Evolutionary conservation across 2,888 invertebrate genomes (phyloP).

Genomic region (Cantharis rustica): DNA sequence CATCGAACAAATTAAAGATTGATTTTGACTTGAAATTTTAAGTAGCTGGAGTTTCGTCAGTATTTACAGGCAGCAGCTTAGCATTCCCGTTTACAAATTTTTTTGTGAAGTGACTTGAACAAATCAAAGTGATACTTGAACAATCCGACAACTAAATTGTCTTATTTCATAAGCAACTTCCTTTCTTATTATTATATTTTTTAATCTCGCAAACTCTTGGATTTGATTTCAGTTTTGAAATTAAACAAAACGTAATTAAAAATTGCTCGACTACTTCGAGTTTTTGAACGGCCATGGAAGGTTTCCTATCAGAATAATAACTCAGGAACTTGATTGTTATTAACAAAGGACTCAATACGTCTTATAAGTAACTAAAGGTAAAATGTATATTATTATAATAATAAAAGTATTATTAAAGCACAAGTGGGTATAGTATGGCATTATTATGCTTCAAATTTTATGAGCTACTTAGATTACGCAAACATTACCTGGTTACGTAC

Average conservation of each 20-base stretch:
- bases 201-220: neutral
- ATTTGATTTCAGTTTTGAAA: neutral
- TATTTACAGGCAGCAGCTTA: neutral
- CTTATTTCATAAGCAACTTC: neutral
- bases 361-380: neutral
- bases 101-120: neutral
- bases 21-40: neutral
- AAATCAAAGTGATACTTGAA: neutral
- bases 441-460: constrained; percentile 14
- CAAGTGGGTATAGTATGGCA: neutral
- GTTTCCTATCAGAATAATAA: neutral
- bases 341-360: neutral
- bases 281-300: neutral
- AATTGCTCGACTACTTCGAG: neutral
- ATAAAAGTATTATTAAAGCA: neutral
- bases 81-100: neutral
- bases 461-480: constrained; percentile 22
- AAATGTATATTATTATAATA: neutral
- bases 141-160: neutral
- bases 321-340: neutral
- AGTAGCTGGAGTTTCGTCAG: neutral
- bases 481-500: constrained; percentile 14
- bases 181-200: neutral
- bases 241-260: neutral
- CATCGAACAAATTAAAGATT: neutral